A percentile compares a stretch with the other conserved stretches of the same genome.
These are phyloP conservation scores for Poecilobothrus nobilitatus DNA, from an alignment of 2,888 invertebrate species.

Conservation along the genomic window DNA sequence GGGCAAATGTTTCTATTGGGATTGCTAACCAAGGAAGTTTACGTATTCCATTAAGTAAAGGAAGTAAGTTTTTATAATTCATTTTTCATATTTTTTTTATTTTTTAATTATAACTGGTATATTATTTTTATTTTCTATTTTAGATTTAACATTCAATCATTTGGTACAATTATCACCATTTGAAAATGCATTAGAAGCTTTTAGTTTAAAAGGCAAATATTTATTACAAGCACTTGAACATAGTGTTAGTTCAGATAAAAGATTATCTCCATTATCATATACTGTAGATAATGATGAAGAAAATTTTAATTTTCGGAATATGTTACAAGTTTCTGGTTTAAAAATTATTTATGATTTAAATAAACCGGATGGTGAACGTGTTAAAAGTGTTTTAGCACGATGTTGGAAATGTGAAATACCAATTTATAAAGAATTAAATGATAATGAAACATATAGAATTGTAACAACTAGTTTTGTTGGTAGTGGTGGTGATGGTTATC, in stretches of 20 bases:
- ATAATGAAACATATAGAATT: slow-evolving; percentile 52
- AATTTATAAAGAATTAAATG: slow-evolving; percentile 51
- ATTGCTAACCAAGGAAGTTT: slow-evolving; percentile 62
- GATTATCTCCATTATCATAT: not conserved
- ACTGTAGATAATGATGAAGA: not conserved
- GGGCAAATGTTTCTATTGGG: slow-evolving; percentile 61
- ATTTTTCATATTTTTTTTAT: not conserved
- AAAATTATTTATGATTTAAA: slow-evolving; percentile 50
- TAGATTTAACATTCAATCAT: slow-evolving; percentile 65
- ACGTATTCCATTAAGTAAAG: slow-evolving; percentile 56
- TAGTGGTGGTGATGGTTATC: slow-evolving; percentile 62
- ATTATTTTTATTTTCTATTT: not conserved
- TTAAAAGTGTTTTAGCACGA: slow-evolving; percentile 49
- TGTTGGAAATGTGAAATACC: slow-evolving; percentile 60
- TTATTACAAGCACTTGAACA: slow-evolving; percentile 56
- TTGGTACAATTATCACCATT: slow-evolving; percentile 65
- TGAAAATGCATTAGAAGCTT: slow-evolving; percentile 62
- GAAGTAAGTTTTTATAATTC: slow-evolving; percentile 48
- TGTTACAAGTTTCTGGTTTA: slow-evolving; percentile 52
- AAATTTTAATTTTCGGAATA: slow-evolving; percentile 33
- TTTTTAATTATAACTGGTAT: slow-evolving; percentile 10
- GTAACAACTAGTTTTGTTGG: slow-evolving; percentile 54
- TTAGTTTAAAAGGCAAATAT: slow-evolving; percentile 58
- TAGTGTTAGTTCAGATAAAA: slow-evolving; percentile 35
- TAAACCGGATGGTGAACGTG: slow-evolving; percentile 51